A percentile compares a stretch with the other conserved stretches of the same genome.
phyloP scores from a whole-genome alignment of 2,888 invertebrate genomes.

The Mythimna albipuncta region DNA sequence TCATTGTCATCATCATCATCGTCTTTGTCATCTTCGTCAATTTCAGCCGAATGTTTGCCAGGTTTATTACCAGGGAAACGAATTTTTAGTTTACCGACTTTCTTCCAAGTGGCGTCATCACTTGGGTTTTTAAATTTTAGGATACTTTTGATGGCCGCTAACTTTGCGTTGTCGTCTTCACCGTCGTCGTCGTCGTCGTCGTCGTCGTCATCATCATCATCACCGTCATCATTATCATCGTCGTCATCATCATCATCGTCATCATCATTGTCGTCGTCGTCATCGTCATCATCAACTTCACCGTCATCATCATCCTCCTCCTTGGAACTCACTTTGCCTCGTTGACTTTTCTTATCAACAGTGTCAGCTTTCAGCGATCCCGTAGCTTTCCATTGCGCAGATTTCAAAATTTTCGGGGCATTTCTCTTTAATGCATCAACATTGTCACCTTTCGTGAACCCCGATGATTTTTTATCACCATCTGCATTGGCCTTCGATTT shows the following conservation, averaged over 20 bases:
- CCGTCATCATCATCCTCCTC: conserved; percentile 66
- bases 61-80: conserved; percentile 67
- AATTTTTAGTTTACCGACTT: conserved; percentile 70
- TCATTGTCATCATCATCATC: conserved; percentile 80
- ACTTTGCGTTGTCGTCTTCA: conserved; percentile 75
- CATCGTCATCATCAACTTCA: conserved; percentile 77
- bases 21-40: conserved; percentile 81
- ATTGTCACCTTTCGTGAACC: conserved; percentile 74
- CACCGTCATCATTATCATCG: conserved; percentile 74
- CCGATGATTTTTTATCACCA: conserved; percentile 83
- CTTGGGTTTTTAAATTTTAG: conserved; percentile 66
- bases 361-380: conserved; percentile 80
- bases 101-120: conserved; percentile 69
- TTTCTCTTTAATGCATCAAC: conserved; percentile 67
- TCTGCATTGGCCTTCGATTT: conserved; percentile 89
- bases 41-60: conserved; percentile 65
- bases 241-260: conserved; percentile 85
- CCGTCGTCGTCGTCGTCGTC: conserved; percentile 75
- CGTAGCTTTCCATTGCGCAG: conserved; percentile 77
- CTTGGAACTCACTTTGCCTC: conserved; percentile 61
- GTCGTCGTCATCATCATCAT: conserved; percentile 77
- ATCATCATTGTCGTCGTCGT: conserved; percentile 87
- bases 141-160: conserved; percentile 68
- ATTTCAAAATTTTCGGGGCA: conserved; percentile 67
- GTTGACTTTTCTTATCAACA: conserved; percentile 57